These are phyloP conservation scores for Dromas ardeola DNA, from an alignment of 2,113 vertebrate genomes.

Conservation along the genomic window DNA sequence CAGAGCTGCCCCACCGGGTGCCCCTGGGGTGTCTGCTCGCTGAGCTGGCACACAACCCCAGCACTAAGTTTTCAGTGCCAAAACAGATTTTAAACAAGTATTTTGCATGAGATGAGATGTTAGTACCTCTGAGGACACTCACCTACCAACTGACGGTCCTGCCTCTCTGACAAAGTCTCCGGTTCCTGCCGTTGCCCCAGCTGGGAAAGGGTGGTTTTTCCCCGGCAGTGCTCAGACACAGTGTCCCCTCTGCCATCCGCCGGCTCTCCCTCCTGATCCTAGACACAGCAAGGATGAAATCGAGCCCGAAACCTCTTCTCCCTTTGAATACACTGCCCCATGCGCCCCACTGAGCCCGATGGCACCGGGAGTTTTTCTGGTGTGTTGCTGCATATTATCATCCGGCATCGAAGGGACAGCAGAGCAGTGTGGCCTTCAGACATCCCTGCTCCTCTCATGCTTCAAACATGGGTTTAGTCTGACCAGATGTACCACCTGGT, in stretches of 20 bases:
- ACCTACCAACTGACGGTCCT: background rate
- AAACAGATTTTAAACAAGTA: background rate
- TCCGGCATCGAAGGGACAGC: background rate
- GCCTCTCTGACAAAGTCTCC: background rate
- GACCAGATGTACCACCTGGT: background rate
- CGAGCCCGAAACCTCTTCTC: background rate
- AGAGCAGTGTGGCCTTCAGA: background rate
- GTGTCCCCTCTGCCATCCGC: background rate
- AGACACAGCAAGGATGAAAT: background rate
- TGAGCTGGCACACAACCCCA: background rate
- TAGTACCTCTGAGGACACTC: background rate
- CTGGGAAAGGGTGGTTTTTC: background rate
- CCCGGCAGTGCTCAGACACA: background rate
- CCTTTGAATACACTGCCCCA: background rate
- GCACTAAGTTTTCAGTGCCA: background rate
- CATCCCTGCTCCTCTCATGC: background rate
- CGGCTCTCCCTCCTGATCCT: background rate
- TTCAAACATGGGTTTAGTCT: background rate
- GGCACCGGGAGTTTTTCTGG: rapidly evolving
- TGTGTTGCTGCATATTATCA: background rate
- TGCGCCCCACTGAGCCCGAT: rapidly evolving
- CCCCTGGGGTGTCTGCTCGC: background rate
- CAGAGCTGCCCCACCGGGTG: background rate
- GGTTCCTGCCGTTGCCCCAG: rapidly evolving
- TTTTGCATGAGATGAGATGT: background rate